A percentile compares a stretch with the other conserved stretches of the same genome.
Conservation (phyloP, 2,888 invertebrate genomes). For the Yponomeuta plumbellus region DNA sequence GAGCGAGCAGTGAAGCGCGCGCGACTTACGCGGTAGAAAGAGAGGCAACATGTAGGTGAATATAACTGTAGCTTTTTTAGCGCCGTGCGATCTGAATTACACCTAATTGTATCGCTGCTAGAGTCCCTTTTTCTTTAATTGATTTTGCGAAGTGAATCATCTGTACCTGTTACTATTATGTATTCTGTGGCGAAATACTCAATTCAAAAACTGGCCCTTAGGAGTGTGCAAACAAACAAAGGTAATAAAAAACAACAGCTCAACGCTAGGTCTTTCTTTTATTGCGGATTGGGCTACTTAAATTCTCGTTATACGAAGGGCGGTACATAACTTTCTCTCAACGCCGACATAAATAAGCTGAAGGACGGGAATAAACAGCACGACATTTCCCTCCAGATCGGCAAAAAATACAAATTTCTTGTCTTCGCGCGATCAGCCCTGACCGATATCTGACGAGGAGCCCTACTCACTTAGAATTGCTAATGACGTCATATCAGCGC, state of each 20-base stretch:
- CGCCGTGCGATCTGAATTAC: no score
- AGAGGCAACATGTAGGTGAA: no score
- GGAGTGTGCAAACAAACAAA: not conserved
- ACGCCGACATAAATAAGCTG: not conserved
- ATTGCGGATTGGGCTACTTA: not conserved
- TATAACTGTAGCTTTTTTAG: no score
- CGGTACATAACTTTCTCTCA: not conserved
- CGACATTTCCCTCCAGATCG: conserved; percentile 3
- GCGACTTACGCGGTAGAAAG: no score
- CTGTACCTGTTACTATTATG: no score
- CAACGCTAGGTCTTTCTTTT: not conserved
- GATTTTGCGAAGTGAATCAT: no score
- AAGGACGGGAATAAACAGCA: not conserved
- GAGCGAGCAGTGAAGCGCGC: no score
- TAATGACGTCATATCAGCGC: conserved; percentile 7
- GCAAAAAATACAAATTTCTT: not conserved
- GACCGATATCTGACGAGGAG: conserved; percentile 16
- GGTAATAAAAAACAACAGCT: not conserved
- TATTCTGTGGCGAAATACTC: no score
- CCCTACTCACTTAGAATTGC: conserved; percentile 10
- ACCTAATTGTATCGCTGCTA: no score
- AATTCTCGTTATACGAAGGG: not conserved
- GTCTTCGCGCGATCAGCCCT: not conserved
- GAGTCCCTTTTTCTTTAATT: no score
- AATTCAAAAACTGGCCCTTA: no score